phyloP scores from a whole-genome alignment of 2,113 vertebrate species.

The Vulpes vulpes region DNA sequence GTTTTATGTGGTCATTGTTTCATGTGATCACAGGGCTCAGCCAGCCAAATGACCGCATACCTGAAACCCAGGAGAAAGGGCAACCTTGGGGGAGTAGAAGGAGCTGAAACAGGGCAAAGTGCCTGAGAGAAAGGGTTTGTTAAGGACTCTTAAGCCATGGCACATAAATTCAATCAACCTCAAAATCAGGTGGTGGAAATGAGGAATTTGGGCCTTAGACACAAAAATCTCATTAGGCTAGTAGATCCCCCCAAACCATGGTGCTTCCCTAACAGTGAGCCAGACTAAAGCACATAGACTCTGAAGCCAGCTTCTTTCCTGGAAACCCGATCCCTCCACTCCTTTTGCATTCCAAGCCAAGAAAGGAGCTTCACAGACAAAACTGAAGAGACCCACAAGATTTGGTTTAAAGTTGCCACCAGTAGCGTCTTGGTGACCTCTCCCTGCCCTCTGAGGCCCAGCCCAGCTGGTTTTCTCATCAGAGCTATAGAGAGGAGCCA shows the following conservation, averaged over 20 bases:
- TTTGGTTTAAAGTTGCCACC: conserved; percentile 42
- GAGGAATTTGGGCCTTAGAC: conserved; percentile 21
- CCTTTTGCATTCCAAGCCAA: conserved; percentile 64
- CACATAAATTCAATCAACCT: conserved; percentile 66
- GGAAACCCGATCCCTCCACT: conserved; percentile 66
- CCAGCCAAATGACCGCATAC: conserved; percentile 64
- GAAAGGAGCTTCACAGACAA: not conserved
- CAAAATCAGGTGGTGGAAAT: conserved; percentile 26
- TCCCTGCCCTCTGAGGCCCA: conserved; percentile 42
- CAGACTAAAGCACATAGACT: conserved; percentile 43
- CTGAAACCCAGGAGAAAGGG: conserved; percentile 44
- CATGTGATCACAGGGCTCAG: conserved; percentile 70
- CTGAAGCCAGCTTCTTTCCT: conserved; percentile 52
- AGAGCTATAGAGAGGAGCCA: not conserved
- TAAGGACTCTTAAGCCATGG: conserved; percentile 42
- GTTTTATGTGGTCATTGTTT: conserved; percentile 81
- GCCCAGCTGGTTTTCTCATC: conserved; percentile 75
- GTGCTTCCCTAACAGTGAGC: not conserved
- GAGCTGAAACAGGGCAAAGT: not conserved
- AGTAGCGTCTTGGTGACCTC: conserved; percentile 49
- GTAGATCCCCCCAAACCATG: not conserved
- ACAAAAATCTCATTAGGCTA: conserved; percentile 31
- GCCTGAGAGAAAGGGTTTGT: conserved; percentile 13
- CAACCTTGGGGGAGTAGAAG: not conserved
- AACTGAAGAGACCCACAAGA: conserved; percentile 54